These are phyloP conservation scores for Monoplex corrugatus DNA, from an alignment of 2,888 invertebrate species.

Conservation along the genomic window DNA sequence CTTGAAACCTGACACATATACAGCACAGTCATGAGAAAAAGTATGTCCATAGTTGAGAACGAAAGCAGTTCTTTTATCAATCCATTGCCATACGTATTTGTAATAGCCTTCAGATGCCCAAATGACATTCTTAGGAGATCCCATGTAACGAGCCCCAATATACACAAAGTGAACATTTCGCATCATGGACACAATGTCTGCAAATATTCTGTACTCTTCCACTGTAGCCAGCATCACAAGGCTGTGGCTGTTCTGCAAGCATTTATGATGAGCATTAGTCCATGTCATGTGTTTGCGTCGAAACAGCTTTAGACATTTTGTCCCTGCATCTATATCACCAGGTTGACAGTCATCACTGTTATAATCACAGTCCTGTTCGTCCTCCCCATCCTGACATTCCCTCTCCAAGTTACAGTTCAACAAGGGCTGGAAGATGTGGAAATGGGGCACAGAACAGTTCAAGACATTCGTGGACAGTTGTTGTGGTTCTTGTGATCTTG, in stretches of 20 bases:
- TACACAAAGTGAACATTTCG: neutral
- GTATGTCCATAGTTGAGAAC: neutral
- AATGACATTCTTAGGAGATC: neutral
- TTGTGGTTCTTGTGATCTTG: neutral
- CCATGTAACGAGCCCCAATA: neutral
- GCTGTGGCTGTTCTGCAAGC: neutral
- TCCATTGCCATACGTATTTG: conserved; percentile 10
- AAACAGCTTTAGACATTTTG: neutral
- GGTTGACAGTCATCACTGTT: neutral
- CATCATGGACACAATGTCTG: no score
- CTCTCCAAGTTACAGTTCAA: neutral
- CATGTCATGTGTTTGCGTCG: neutral
- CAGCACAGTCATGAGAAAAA: neutral
- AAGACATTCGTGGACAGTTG: neutral
- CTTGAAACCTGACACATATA: neutral
- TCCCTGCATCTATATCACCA: neutral
- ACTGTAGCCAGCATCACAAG: neutral
- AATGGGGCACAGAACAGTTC: conserved; percentile 37
- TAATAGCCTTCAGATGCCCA: neutral
- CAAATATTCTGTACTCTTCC: neutral
- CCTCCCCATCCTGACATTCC: neutral
- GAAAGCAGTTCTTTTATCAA: neutral
- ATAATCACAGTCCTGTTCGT: neutral
- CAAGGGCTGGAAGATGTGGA: neutral
- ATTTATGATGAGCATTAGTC: neutral